Conservation (phyloP, 2,797 vertebrate genomes). For the Pelobates cultripes region DNA sequence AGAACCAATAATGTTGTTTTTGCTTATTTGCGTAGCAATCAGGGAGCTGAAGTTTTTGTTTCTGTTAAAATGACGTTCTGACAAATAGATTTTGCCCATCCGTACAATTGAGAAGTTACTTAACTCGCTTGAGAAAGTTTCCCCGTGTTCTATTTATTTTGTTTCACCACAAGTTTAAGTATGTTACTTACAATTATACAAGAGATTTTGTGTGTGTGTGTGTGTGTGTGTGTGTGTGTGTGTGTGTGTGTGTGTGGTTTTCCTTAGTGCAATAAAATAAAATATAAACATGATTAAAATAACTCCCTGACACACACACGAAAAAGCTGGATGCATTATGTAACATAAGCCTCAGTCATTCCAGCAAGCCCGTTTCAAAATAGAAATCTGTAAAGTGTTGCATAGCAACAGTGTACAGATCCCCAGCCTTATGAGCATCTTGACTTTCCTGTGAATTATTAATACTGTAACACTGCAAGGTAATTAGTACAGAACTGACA, state of each 20-base stretch:
- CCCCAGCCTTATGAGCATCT: conserved; percentile 38
- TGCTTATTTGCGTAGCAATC: too few relatives aligned
- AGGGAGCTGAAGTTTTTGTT: too few relatives aligned
- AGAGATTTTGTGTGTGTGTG: too few relatives aligned
- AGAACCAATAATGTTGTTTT: too few relatives aligned
- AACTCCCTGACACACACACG: neutral
- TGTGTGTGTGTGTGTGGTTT: neutral
- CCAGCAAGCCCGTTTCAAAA: conserved; percentile 6
- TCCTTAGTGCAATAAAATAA: neutral
- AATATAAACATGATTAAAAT: neutral
- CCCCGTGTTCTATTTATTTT: too few relatives aligned
- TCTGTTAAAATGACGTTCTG: too few relatives aligned
- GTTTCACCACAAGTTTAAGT: too few relatives aligned
- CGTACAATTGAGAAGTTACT: too few relatives aligned
- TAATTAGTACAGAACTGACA: conserved; percentile 27
- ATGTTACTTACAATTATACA: too few relatives aligned
- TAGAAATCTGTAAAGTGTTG: conserved; percentile 22
- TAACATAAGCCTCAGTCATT: conserved; percentile 31
- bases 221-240: too few relatives aligned
- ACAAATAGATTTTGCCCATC: too few relatives aligned
- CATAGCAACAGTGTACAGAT: conserved; percentile 50
- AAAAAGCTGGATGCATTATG: conserved; percentile 8
- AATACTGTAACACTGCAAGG: conserved; percentile 12
- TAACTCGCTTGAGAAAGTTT: too few relatives aligned
- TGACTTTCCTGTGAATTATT: conserved; percentile 39